Evolutionary conservation across 2,113 vertebrate species (phyloP).

Genomic region (Halcyon malimbica): DNA sequence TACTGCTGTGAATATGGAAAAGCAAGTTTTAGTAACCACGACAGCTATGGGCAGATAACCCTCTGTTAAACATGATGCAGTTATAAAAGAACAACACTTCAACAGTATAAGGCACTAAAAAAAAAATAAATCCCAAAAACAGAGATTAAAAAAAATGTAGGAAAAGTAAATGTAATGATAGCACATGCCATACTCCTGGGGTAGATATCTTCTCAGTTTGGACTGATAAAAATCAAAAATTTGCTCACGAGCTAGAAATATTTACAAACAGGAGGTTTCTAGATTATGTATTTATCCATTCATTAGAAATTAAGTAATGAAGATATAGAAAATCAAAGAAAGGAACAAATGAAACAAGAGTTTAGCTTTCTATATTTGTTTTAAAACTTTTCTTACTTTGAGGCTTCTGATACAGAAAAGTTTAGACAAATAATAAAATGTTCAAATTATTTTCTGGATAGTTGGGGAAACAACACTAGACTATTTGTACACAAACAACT

Average conservation of each 20-base stretch:
- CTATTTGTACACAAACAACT: slow-evolving; percentile 24
- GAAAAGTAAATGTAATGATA: not conserved
- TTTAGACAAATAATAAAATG: not conserved
- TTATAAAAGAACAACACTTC: not conserved
- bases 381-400: not conserved
- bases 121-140: not conserved
- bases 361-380: not conserved
- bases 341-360: not conserved
- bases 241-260: not conserved
- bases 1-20: not conserved
- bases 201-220: not conserved
- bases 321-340: not conserved
- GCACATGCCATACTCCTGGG: not conserved
- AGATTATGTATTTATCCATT: not conserved
- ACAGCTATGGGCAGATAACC: not conserved
- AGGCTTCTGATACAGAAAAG: not conserved
- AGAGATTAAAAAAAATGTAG: not conserved
- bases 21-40: not conserved
- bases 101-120: not conserved
- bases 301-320: not conserved
- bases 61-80: not conserved
- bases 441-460: not conserved
- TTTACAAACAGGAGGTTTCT: not conserved
- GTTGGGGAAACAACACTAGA: not conserved
- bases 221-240: not conserved